Conservation (phyloP, 2,888 invertebrate genomes). For the Homarus gammarus region DNA sequence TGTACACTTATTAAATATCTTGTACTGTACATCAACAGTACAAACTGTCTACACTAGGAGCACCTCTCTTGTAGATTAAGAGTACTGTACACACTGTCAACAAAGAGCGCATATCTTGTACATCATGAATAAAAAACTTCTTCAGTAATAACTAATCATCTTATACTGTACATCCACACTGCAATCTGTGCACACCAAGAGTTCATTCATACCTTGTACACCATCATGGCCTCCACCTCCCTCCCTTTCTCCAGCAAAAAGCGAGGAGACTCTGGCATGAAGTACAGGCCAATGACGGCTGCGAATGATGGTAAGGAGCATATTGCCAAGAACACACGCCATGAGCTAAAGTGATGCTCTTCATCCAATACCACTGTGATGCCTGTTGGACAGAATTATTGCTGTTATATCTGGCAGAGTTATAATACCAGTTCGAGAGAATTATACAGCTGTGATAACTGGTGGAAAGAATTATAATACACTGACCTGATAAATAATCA, state of each 20-base stretch:
- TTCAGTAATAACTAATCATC: neutral
- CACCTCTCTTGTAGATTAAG: too few species aligned
- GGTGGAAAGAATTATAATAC: too few species aligned
- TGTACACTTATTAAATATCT: too few species aligned
- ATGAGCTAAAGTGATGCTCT: slow-evolving; percentile 88
- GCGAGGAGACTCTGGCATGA: slow-evolving; percentile 88
- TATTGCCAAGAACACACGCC: slow-evolving; percentile 85
- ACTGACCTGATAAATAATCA: too few species aligned
- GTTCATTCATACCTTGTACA: slow-evolving; percentile 83
- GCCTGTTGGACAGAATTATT: slow-evolving; percentile 80
- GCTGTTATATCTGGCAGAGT: too few species aligned
- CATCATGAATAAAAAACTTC: neutral
- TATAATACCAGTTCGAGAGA: too few species aligned
- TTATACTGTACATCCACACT: neutral
- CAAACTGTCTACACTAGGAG: too few species aligned
- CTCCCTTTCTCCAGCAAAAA: slow-evolving; percentile 87
- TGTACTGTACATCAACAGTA: too few species aligned
- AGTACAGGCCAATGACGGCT: slow-evolving; percentile 85
- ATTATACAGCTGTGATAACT: too few species aligned
- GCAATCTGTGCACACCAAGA: neutral
- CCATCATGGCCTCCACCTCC: slow-evolving; percentile 88
- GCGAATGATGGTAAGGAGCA: slow-evolving; percentile 86
- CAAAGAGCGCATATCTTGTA: too few species aligned
- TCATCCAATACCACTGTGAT: slow-evolving; percentile 85
- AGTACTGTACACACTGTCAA: too few species aligned